Evolutionary conservation across 2,113 vertebrate genomes (phyloP), one percentile per base, ranked within the genome.

Genomic region (Thunnus thynnus): DNA sequence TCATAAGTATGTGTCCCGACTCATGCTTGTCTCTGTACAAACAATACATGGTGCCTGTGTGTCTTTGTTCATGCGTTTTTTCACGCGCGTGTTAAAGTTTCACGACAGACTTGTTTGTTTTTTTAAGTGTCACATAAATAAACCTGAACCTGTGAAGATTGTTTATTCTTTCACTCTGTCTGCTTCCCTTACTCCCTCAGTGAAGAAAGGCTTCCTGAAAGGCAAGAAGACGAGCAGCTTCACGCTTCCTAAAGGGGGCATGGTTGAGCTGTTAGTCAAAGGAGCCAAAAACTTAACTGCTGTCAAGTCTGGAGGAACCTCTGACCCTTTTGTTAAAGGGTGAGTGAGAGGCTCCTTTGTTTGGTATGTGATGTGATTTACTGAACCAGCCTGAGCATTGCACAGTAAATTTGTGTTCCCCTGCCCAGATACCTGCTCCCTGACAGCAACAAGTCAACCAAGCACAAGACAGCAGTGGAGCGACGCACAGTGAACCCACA

Each of bases 241-340:
- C 83, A 93, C 92, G 13, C 25, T 96, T 32, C 95, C 94, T 64
- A 94, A 95, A 93, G 98, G 97, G 86, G 98, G 98, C 81, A 95
- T 97, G 94, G 94, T 99, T 63, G 97, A 99, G 93, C 95, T 99
- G 51, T 89, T 98, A 56, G 95, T 99, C 82, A 99, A 99, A 92
- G 97, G 98, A 93, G 98, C 97, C 78, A 99, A 98, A 92, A 99
- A 99, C 89, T 93, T 99, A 72, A 99, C 97, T 2, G 97, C 97
- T 0, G 97, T 98, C 77, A 99, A 98, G 92, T 97, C 97, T 48
- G 96, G 97, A 95, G 97, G 98, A 65, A 97, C 96, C 11, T 99
- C 98, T 5, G 98, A 99, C 87, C 96, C 96, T 20, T 99, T 99
- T 12, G 98, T 99, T 20, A 99, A 99, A 95, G 98, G 98, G 98